These are phyloP conservation scores for Falcunculus frontatus DNA, from an alignment of 2,113 vertebrate genomes.

Conservation along the genomic window DNA sequence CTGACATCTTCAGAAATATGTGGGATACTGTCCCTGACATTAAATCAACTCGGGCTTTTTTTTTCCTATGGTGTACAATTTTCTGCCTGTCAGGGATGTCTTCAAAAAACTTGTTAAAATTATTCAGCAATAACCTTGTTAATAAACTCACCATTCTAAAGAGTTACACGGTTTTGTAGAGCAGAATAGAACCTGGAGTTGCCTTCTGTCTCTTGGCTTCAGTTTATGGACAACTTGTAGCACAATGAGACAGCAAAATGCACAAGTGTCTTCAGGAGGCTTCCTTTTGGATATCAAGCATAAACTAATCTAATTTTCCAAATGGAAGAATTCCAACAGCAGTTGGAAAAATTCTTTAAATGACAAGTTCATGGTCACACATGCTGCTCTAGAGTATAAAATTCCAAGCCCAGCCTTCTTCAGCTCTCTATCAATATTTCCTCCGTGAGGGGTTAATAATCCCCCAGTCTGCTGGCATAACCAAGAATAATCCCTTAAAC, in stretches of 20 bases:
- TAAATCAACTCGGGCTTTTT: slow-evolving; percentile 22
- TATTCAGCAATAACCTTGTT: slow-evolving; percentile 10
- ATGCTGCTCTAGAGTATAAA: neutral
- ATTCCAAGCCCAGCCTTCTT: neutral
- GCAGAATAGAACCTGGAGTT: neutral
- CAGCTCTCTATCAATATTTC: neutral
- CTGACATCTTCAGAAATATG: slow-evolving; percentile 23
- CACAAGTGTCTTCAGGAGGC: neutral
- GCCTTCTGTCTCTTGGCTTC: neutral
- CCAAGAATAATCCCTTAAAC: neutral
- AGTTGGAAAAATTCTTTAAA: neutral
- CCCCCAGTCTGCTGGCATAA: neutral
- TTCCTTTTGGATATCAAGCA: neutral
- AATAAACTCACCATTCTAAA: neutral
- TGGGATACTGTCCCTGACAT: neutral
- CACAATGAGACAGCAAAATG: neutral
- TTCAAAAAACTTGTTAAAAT: neutral
- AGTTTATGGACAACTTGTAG: neutral
- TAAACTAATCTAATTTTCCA: neutral
- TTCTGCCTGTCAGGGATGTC: slow-evolving; percentile 4
- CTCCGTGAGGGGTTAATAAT: neutral
- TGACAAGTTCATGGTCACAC: neutral
- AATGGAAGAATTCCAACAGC: neutral
- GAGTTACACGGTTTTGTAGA: neutral
- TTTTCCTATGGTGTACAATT: neutral